Base-by-base conservation (phyloP, 2,888 invertebrate genomes). In the Polyploca ridens region DNA sequence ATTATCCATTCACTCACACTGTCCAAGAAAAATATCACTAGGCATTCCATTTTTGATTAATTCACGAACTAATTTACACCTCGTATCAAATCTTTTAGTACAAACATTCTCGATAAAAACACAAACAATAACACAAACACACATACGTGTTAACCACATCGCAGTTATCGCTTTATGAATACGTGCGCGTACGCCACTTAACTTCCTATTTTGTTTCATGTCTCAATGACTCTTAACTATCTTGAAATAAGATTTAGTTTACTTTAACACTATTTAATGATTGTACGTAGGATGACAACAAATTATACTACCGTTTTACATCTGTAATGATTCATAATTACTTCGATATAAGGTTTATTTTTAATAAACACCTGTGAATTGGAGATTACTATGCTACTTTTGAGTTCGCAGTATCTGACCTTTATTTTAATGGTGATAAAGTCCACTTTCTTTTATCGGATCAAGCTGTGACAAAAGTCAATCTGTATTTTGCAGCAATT, bases 61-160 rank as follows among this genome's bases (percentile, higher is more conserved):
- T 59, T 91, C 90, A 4, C 90, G 83, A 3, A 86, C 90, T 16
- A 91, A 69, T 64, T 91, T 91, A 66, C 91, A 92, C 69, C 91
- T 78, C 0, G 89, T 89, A 3, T 90, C 90, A 66, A 85, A 90
- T 66, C 76, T 79, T 70, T 85, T 91, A 33, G 74, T 77, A 72
- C 67, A 63, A 16, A 74, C 77, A 62, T 72, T 46, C 41, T 69
- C 68, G 69, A 74, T 60, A 64, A 76, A 71, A 1, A 14, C 61
- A 71, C 62, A 65, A n/a, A 77, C 57, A 64, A 79, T 59, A 63
- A 81, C 67, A 62, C 80, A 64, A 67, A 80, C 46, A 54, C 79
- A 64, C 58, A 84, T 82, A 84, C 87, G 89, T 78, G 79, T 73
- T 70, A 57, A 69, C 80, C 82, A 79, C 90, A 90, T 90, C 74